These are phyloP conservation scores for Babylonia areolata DNA, from an alignment of 1,140 invertebrate genomes.

Conservation along the genomic window DNA sequence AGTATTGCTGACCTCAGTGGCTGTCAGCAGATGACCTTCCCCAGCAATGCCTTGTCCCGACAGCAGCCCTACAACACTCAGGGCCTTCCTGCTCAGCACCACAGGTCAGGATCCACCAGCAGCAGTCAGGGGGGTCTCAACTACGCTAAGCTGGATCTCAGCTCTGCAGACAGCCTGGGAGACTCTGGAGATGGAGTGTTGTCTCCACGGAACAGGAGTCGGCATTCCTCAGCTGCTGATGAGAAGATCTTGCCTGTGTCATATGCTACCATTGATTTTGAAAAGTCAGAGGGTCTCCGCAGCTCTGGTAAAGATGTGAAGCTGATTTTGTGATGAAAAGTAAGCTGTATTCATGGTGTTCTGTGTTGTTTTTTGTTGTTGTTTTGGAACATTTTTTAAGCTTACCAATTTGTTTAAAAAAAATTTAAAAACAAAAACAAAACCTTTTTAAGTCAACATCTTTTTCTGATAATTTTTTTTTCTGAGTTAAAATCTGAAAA, in stretches of 20 bases:
- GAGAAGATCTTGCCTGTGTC: constrained; percentile 50
- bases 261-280: constrained; percentile 65
- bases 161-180: constrained; percentile 50
- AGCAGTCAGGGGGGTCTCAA: constrained; percentile 41
- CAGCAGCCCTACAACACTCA: not conserved
- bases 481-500: too few relatives aligned
- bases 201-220: constrained; percentile 10
- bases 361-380: too few relatives aligned
- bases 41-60: constrained; percentile 25
- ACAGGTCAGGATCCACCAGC: not conserved
- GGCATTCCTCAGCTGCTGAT: constrained; percentile 57
- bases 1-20: constrained; percentile 47
- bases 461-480: too few relatives aligned
- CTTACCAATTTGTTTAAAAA: too few relatives aligned
- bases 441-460: too few relatives aligned
- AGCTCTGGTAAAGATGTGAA: constrained; percentile 51
- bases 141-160: constrained; percentile 58
- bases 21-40: constrained; percentile 49
- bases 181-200: constrained; percentile 35
- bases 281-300: constrained; percentile 59
- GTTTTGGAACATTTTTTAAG: too few relatives aligned
- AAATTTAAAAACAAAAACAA: too few relatives aligned
- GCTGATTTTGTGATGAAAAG: constrained; percentile 27
- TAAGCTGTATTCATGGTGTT: too few relatives aligned
- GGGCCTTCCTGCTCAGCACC: too few relatives aligned